Evolutionary conservation across 2,113 vertebrate species (phyloP).

Genomic region (Sialia sialis): DNA sequence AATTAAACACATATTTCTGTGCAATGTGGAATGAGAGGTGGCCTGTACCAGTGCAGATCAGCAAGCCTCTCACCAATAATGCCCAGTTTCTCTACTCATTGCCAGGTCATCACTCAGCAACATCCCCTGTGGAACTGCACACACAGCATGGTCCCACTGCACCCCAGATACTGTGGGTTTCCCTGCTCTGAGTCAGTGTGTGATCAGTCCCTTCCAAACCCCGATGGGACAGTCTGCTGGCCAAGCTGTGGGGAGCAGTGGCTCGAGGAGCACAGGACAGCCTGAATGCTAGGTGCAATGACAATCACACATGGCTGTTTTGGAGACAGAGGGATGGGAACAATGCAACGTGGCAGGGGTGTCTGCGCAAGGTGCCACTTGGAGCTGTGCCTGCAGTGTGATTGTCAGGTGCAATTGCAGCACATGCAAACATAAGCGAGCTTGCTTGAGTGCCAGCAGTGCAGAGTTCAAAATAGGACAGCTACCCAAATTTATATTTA

Average conservation of each 20-base stretch:
- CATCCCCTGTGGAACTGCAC: background rate
- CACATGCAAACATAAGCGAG: background rate
- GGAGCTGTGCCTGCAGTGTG: background rate
- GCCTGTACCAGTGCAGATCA: background rate
- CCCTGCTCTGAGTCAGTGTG: background rate
- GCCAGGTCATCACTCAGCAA: background rate
- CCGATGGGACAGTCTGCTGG: rapidly evolving
- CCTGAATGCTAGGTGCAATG: background rate
- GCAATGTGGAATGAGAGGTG: background rate
- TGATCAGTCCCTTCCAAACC: background rate
- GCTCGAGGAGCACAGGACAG: background rate
- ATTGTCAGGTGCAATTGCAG: background rate
- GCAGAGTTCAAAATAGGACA: background rate
- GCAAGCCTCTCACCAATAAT: background rate
- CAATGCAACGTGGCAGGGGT: rapidly evolving
- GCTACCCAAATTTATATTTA: background rate
- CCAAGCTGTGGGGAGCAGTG: background rate
- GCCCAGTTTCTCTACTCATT: background rate
- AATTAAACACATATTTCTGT: background rate
- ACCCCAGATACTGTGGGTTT: background rate
- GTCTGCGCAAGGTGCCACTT: background rate
- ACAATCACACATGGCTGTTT: rapidly evolving
- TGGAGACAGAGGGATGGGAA: background rate
- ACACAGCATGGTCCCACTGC: rapidly evolving
- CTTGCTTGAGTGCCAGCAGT: background rate